These are phyloP conservation scores for Antechinus flavipes DNA, from an alignment of 2,113 vertebrate genomes.

Conservation along the genomic window DNA sequence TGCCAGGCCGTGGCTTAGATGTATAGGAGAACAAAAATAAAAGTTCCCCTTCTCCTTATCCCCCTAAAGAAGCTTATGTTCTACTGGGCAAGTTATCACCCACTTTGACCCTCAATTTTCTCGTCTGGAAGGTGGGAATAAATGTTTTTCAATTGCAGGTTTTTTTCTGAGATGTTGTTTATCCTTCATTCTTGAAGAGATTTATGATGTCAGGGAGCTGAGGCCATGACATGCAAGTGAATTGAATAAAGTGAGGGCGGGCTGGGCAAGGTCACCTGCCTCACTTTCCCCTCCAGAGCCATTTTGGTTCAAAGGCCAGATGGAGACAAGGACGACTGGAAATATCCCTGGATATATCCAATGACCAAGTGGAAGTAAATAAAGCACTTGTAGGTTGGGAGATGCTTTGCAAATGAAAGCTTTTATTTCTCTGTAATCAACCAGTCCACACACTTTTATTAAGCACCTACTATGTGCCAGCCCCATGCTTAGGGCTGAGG, in stretches of 20 bases:
- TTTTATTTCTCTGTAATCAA: background rate
- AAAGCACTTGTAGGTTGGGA: background rate
- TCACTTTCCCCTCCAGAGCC: no score
- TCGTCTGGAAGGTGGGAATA: background rate
- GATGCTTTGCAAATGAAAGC: background rate
- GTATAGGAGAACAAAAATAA: background rate
- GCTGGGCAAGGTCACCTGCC: no score
- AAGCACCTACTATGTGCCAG: background rate
- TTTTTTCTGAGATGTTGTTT: background rate
- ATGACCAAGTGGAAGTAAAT: background rate
- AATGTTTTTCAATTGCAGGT: background rate
- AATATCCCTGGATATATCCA: background rate
- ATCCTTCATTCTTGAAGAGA: no score
- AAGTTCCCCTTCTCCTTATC: background rate
- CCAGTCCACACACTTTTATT: background rate
- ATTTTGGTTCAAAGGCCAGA: no score
- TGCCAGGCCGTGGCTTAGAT: background rate
- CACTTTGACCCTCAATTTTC: background rate
- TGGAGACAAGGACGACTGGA: no score
- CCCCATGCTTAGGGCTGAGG: background rate
- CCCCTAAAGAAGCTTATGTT: background rate
- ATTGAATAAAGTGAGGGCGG: no score
- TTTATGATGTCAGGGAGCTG: no score
- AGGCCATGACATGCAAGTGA: no score
- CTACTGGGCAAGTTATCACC: background rate